Percentiles rank a stretch among this genome's conserved stretches.
Conservation (phyloP, 2,888 invertebrate genomes). For the Zele albiditarsus region DNA sequence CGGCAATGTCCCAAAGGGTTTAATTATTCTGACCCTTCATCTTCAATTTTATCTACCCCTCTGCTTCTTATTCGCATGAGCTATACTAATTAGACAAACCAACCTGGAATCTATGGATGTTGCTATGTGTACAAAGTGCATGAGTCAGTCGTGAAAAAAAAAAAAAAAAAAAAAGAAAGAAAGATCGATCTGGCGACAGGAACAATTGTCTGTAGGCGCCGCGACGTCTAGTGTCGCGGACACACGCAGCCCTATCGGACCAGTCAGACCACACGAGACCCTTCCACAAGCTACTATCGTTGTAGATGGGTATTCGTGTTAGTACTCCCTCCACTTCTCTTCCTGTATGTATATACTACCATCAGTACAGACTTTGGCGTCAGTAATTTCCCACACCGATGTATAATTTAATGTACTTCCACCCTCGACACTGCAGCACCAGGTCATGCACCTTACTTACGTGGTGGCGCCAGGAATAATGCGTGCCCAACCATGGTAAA, state of each 20-base stretch:
- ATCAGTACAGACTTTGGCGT: background rate
- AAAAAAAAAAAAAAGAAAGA: slow-evolving; percentile 49
- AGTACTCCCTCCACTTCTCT: slow-evolving; percentile 31
- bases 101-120: slow-evolving; percentile 34
- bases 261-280: slow-evolving; percentile 47
- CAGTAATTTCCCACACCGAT: slow-evolving; percentile 26
- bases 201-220: slow-evolving; percentile 70
- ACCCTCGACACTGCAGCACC: slow-evolving; percentile 22
- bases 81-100: slow-evolving; percentile 43
- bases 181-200: slow-evolving; percentile 68
- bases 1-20: background rate
- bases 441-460: slow-evolving; percentile 46
- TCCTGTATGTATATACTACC: slow-evolving; percentile 8
- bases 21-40: background rate
- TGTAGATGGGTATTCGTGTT: background rate
- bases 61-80: slow-evolving; percentile 18
- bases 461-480: slow-evolving; percentile 23
- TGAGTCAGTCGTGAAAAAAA: slow-evolving; percentile 65
- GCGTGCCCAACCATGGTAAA: background rate
- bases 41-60: background rate
- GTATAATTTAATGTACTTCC: slow-evolving; percentile 55
- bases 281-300: slow-evolving; percentile 39
- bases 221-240: slow-evolving; percentile 68
- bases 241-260: slow-evolving; percentile 47
- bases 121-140: slow-evolving; percentile 52